Evolutionary conservation across 2,888 invertebrate species (phyloP).

Genomic region (Troides oblongomaculatus): DNA sequence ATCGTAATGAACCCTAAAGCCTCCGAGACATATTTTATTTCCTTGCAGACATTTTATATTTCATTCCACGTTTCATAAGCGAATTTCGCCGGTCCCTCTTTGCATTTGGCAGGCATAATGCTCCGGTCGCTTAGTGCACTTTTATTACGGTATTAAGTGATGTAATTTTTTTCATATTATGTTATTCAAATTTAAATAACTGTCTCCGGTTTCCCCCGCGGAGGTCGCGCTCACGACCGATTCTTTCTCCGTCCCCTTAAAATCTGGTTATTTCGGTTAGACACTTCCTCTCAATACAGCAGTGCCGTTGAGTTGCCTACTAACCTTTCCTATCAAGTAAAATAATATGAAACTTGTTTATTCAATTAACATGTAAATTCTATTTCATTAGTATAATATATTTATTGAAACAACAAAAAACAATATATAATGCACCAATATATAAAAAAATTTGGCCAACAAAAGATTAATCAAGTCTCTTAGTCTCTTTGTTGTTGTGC

Average conservation of each 20-base stretch:
- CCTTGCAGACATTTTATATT: conserved; percentile 75
- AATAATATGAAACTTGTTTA: neutral
- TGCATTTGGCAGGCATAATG: conserved; percentile 75
- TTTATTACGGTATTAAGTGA: conserved; percentile 82
- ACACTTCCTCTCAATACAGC: conserved; percentile 57
- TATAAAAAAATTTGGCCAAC: no score
- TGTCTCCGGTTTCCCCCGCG: conserved; percentile 78
- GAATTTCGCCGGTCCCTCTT: conserved; percentile 74
- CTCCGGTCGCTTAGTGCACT: conserved; percentile 80
- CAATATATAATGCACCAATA: neutral
- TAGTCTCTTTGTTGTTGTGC: no score
- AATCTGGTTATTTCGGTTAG: conserved; percentile 74
- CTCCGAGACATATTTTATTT: conserved; percentile 75
- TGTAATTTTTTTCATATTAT: conserved; percentile 82
- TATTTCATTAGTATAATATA: neutral
- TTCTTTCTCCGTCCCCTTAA: conserved; percentile 69
- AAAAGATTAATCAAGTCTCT: no score
- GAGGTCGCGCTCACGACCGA: conserved; percentile 67
- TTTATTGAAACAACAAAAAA: neutral
- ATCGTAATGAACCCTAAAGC: conserved; percentile 74
- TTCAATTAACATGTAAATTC: neutral
- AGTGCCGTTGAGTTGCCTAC: conserved; percentile 35
- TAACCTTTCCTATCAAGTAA: neutral
- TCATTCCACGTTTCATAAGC: conserved; percentile 79
- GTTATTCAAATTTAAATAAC: conserved; percentile 82